Conservation (phyloP, 2,113 vertebrate species). For the Ceyx margarethae region DNA sequence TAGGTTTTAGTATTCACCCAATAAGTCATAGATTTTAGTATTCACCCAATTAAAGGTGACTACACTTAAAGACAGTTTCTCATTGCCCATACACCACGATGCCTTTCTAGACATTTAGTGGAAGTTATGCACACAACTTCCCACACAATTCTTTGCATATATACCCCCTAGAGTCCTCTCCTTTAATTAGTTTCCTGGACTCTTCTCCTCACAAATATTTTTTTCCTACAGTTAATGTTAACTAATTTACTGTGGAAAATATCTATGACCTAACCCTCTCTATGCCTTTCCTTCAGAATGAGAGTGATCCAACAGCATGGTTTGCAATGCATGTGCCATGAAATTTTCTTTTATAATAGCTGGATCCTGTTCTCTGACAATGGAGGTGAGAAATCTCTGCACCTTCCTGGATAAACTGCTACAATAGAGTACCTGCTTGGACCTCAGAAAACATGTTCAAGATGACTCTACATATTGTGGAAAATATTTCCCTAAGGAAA, state of each 20-base stretch:
- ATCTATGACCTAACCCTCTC: slow-evolving; percentile 50
- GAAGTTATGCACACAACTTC: slow-evolving; percentile 31
- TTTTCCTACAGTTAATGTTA: slow-evolving; percentile 54
- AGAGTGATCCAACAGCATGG: neutral
- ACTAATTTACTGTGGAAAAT: slow-evolving; percentile 59
- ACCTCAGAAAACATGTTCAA: neutral
- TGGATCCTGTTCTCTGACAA: neutral
- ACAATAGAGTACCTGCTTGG: neutral
- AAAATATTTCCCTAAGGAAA: neutral
- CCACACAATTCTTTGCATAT: slow-evolving; percentile 14
- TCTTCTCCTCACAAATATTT: slow-evolving; percentile 36
- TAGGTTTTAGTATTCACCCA: neutral
- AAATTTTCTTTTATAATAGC: neutral
- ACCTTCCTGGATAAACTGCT: neutral
- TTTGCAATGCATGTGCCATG: neutral
- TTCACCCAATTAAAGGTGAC: neutral
- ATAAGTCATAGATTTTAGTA: neutral
- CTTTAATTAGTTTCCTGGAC: slow-evolving; percentile 51
- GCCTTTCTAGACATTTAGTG: neutral
- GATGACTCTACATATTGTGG: neutral
- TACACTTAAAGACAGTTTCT: neutral
- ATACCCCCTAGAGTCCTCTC: neutral
- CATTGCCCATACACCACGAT: neutral
- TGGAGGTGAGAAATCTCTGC: neutral
- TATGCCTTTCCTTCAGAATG: slow-evolving; percentile 14